These are phyloP conservation scores for Hymenochirus boettgeri DNA, from an alignment of 2,113 vertebrate genomes.

Conservation along the genomic window DNA sequence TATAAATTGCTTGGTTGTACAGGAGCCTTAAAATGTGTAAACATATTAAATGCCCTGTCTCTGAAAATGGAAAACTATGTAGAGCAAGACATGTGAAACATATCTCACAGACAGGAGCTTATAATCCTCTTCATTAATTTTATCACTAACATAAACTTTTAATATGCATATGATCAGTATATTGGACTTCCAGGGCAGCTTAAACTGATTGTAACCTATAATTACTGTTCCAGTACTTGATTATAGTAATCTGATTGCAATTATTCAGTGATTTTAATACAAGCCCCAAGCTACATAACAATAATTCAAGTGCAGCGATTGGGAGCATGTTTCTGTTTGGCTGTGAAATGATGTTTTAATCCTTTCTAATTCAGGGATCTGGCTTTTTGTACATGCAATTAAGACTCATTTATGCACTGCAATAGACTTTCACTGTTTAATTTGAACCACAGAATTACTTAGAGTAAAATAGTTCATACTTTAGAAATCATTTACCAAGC, in stretches of 20 bases:
- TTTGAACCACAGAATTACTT: constrained; percentile 77
- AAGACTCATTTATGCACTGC: constrained; percentile 78
- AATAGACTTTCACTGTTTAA: constrained; percentile 75
- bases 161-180: constrained; percentile 87
- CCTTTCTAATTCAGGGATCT: constrained; percentile 71
- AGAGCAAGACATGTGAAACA: constrained; percentile 52
- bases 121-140: constrained; percentile 96
- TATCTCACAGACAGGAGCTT: constrained; percentile 75
- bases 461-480: constrained; percentile 70
- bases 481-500: constrained; percentile 57
- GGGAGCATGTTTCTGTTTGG: constrained; percentile 95
- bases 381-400: constrained; percentile 72
- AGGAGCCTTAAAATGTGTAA: constrained; percentile 42
- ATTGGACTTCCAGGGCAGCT: constrained; percentile 90
- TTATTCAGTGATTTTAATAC: constrained; percentile 99
- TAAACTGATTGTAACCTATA: constrained; percentile 98
- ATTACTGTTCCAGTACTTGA: constrained; percentile 98
- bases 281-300: constrained; percentile 97
- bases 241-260: constrained; percentile 99
- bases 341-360: constrained; percentile 92
- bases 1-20: constrained; percentile 39
- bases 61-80: constrained; percentile 48
- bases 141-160: constrained; percentile 99
- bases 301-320: constrained; percentile 97
- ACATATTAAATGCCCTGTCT: constrained; percentile 46